Evolutionary conservation across 1,140 invertebrate species (phyloP).

Genomic region (Drosophila ercepeae): DNA sequence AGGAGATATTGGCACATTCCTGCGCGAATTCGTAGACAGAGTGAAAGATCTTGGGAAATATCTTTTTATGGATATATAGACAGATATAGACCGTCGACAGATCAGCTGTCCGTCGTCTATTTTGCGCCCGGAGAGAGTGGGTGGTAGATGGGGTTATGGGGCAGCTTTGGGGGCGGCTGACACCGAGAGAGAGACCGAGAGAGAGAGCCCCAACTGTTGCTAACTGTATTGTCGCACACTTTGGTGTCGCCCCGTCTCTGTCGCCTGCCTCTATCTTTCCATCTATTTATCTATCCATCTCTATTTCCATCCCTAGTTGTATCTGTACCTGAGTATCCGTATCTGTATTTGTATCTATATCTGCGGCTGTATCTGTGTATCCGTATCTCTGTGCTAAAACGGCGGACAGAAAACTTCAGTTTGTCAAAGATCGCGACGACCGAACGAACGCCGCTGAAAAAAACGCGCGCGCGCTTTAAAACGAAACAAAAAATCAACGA

Average conservation of each 20-base stretch:
- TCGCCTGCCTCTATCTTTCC: background rate
- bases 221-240: constrained; percentile 5
- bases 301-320: constrained; percentile 30
- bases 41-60: background rate
- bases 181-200: constrained; percentile 14
- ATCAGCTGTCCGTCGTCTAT: constrained; percentile 14
- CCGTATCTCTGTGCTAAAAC: background rate
- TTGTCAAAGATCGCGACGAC: constrained; percentile 79
- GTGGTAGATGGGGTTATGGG: background rate
- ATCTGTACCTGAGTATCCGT: constrained; percentile 11
- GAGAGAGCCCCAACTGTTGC: constrained; percentile 6
- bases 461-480: constrained; percentile 59
- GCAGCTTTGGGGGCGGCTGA: background rate
- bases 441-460: constrained; percentile 68
- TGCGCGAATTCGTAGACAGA: background rate
- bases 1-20: background rate
- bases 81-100: constrained; percentile 4
- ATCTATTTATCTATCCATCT: constrained; percentile 9
- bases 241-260: constrained; percentile 6
- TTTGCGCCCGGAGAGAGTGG: constrained; percentile 3
- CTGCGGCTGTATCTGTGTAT: constrained; percentile 21
- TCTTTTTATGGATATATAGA: constrained; percentile 8
- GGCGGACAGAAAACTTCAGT: constrained; percentile 65
- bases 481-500: constrained; percentile 16
- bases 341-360: constrained; percentile 18